Percentiles rank a stretch among this genome's conserved stretches.
phyloP scores from a whole-genome alignment of 2,888 invertebrate genomes.

The Cheilosia soror region DNA sequence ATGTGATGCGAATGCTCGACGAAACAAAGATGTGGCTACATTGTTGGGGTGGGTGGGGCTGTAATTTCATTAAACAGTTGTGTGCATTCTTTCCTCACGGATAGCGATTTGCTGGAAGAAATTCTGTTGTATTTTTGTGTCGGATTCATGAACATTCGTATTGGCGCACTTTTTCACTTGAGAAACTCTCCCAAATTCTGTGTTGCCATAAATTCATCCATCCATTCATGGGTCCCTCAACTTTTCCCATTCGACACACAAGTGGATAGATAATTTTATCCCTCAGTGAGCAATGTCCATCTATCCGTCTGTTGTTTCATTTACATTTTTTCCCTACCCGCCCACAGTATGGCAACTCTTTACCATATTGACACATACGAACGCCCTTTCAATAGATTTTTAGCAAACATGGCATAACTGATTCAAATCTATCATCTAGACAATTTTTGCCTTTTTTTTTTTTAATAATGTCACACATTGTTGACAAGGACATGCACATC shows the following conservation, averaged over 20 bases:
- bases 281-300: constrained; percentile 6
- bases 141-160: background rate
- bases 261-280: background rate
- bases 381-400: constrained; percentile 33
- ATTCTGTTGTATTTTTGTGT: too few relatives aligned
- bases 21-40: background rate
- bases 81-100: background rate
- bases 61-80: constrained; percentile 43
- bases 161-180: background rate
- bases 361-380: constrained; percentile 5
- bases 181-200: background rate
- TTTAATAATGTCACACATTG: constrained; percentile 55
- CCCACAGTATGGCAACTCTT: background rate
- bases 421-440: constrained; percentile 36
- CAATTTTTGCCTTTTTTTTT: background rate
- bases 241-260: background rate
- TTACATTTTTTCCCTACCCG: background rate
- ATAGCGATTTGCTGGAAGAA: background rate
- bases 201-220: background rate
- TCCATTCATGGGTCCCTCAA: background rate
- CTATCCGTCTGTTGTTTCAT: constrained; percentile 15
- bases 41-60: background rate
- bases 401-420: constrained; percentile 39
- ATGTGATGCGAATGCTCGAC: background rate
- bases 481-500: constrained; percentile 48